phyloP scores from a whole-genome alignment of 2,797 vertebrate species.

The Hafferia zeledoni region DNA sequence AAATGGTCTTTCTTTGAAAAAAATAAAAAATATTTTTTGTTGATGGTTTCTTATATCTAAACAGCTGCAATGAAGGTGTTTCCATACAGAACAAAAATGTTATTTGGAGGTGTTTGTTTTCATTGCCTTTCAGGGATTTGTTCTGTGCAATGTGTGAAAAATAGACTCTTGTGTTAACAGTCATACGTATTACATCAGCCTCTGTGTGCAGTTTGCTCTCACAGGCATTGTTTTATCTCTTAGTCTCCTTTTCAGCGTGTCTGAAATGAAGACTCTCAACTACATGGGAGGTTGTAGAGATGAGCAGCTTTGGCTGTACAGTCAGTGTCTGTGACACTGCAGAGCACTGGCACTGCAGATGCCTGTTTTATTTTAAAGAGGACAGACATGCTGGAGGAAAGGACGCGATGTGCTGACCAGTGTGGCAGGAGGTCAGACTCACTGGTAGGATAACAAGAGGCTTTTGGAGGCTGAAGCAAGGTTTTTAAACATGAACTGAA shows the following conservation, averaged over 20 bases:
- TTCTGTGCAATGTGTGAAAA: background rate
- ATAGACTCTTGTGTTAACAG: background rate
- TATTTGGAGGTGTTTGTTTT: background rate
- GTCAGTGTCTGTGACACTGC: background rate
- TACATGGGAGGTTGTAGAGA: background rate
- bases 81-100: background rate
- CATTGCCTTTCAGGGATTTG: background rate
- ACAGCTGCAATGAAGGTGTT: background rate
- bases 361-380: background rate
- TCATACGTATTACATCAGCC: background rate
- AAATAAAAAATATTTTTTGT: background rate
- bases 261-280: background rate
- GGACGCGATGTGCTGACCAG: background rate
- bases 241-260: background rate
- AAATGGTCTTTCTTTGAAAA: background rate
- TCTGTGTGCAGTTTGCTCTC: background rate
- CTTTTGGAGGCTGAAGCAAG: background rate
- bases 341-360: background rate
- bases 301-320: fast-evolving
- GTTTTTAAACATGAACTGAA: background rate
- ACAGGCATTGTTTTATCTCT: background rate
- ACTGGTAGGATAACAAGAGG: background rate
- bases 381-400: fast-evolving
- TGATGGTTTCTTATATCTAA: background rate
- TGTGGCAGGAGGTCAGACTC: background rate